Evolutionary conservation across 1,140 invertebrate genomes (phyloP).

Genomic region (Brachionus manjavacas): DNA sequence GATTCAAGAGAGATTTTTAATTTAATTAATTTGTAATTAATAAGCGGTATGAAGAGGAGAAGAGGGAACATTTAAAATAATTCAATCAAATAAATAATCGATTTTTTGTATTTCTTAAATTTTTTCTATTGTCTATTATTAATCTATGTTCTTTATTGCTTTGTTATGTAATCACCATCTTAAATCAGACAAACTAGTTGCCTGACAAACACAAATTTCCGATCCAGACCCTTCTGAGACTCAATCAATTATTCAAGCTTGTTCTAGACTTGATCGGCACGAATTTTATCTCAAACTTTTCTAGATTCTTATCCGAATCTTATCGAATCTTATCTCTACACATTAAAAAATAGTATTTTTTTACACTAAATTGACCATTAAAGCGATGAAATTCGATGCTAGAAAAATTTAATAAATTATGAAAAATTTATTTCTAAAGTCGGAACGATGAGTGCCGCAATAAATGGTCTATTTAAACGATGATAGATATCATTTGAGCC

Average conservation of each 20-base stretch:
- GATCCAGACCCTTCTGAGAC: neutral
- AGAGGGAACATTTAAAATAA: conserved; percentile 14
- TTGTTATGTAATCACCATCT: neutral
- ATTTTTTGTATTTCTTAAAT: neutral
- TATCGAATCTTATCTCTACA: neutral
- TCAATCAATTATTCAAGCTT: neutral
- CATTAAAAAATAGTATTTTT: neutral
- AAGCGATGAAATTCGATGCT: neutral
- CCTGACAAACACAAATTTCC: neutral
- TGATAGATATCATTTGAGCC: neutral
- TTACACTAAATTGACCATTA: neutral
- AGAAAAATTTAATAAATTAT: neutral
- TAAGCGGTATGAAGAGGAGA: neutral
- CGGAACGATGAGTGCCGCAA: neutral
- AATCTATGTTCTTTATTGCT: neutral
- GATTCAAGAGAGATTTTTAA: neutral
- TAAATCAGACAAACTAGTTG: neutral
- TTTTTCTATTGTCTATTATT: neutral
- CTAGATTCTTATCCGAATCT: neutral
- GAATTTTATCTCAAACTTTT: neutral
- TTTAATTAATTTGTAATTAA: conserved; percentile 18
- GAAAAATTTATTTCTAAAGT: neutral
- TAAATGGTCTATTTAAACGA: neutral
- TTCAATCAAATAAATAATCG: conserved; percentile 19
- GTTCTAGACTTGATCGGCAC: neutral